These are phyloP conservation scores for Cecropterus lyciades DNA, from an alignment of 1,140 invertebrate genomes.

Conservation along the genomic window DNA sequence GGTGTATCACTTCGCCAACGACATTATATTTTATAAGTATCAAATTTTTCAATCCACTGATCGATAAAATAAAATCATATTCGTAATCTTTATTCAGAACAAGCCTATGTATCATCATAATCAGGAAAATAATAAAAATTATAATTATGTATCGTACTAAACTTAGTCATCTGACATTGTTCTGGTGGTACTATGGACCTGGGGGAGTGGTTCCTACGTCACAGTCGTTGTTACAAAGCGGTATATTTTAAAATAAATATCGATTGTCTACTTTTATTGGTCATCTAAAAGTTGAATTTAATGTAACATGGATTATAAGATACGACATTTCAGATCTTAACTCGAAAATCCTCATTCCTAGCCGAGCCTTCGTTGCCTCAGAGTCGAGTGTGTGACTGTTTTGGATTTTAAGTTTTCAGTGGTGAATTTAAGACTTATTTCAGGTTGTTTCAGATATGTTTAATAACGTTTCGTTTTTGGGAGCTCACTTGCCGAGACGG, in stretches of 20 bases:
- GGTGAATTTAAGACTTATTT: slow-evolving; percentile 35
- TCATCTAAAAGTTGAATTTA: slow-evolving; percentile 28
- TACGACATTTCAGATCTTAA: slow-evolving; percentile 48
- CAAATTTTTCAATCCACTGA: too few relatives aligned
- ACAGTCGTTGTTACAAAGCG: slow-evolving; percentile 13
- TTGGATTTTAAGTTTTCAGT: slow-evolving; percentile 20
- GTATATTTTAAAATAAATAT: slow-evolving; percentile 4
- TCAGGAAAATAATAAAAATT: too few relatives aligned
- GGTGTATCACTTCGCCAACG: too few relatives aligned
- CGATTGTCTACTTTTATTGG: slow-evolving; percentile 7
- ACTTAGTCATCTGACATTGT: not conserved
- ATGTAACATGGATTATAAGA: slow-evolving; percentile 19
- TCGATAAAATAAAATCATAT: too few relatives aligned
- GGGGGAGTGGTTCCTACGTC: slow-evolving; percentile 28
- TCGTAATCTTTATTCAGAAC: too few relatives aligned
- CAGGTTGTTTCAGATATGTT: slow-evolving; percentile 12
- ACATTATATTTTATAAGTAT: too few relatives aligned
- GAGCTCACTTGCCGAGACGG: slow-evolving; percentile 49
- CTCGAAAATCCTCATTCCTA: slow-evolving; percentile 55
- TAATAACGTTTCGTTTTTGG: slow-evolving; percentile 41
- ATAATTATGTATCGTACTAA: not conserved
- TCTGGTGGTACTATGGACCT: not conserved
- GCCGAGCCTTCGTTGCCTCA: slow-evolving; percentile 19
- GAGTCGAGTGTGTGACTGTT: not conserved
- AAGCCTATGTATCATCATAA: too few relatives aligned